Base-by-base conservation (phyloP, 2,113 vertebrate genomes). In the Pseudolaguvia tuberculata region DNA sequence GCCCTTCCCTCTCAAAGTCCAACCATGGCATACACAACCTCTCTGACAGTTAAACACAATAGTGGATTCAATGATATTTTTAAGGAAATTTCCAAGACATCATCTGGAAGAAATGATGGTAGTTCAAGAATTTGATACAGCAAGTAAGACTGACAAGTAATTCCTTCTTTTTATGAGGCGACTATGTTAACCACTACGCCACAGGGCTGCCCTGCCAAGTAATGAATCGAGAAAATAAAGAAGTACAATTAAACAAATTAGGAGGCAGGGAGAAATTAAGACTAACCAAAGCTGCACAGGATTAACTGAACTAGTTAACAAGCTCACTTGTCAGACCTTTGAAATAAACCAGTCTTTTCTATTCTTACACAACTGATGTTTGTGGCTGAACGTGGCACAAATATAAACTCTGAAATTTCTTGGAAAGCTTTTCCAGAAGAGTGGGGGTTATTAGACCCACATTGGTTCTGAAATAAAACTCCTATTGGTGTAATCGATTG, bases 1-100 rank as follows among this genome's bases (percentile, higher is more conserved):
- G 88, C 0, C 88, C 91, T 1, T 89, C 90, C 47, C 89, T 92
- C 1, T 82, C 88, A 10, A 86, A 85, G 0, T 86, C 85, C 79
- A 87, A 73, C 76, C 85, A 86, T 12, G 89, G 89, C 90, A 92
- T 93, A 84, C 96, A 99, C 74, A 97, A 70, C 77, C 92, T 89
- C 83, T 94, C 96, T 99, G 59, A n/a, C 48, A 79, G 78, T 20
- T 78, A 59, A 15, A 50, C 55, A 61, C 25, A 21, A 52, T 1
- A 67, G 3, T 29, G 23, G 23, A 67, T 18, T 45, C 45, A 25
- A 50, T 12, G 9, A 9, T 9, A 39, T 29, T 31, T n/a, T 39
- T 35, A 42, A 42, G 35, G 35, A 45, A 3, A 3, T 14, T 23
- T 21, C 35, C 23, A 17, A 23, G 8, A 25, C 6, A 17, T 6